Evolutionary conservation across 37 sponge, comb jelly and placozoan genomes (phyloP).

Genomic region (Corticium candelabrum): DNA sequence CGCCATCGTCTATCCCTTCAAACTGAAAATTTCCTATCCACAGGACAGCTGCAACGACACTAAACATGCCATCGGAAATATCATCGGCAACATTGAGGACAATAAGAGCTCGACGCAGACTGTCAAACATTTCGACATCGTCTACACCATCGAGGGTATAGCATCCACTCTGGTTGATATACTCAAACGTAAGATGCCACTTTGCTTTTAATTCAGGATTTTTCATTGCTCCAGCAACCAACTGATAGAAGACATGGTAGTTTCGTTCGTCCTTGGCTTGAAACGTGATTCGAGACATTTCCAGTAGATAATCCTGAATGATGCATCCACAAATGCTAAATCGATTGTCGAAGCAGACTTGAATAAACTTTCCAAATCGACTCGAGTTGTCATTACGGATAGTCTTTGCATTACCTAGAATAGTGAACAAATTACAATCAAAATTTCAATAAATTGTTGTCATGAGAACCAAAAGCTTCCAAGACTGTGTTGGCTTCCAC

Average conservation of each 20-base stretch:
- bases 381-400: slow-evolving; percentile 88
- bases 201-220: slow-evolving; percentile 45
- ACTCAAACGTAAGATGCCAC: slow-evolving; percentile 51
- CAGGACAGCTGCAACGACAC: slow-evolving; percentile 66
- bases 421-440: background rate
- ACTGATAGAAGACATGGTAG: slow-evolving; percentile 91
- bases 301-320: slow-evolving; percentile 88
- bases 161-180: slow-evolving; percentile 89
- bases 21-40: slow-evolving; percentile 86
- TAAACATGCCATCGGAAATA: slow-evolving; percentile 52
- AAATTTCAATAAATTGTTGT: background rate
- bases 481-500: slow-evolving; percentile 85
- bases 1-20: slow-evolving; percentile 51
- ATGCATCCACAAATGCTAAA: slow-evolving; percentile 84
- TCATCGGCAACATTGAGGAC: slow-evolving; percentile 62
- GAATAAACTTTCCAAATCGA: slow-evolving; percentile 93
- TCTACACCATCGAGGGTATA: slow-evolving; percentile 62
- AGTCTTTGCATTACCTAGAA: slow-evolving; percentile 86
- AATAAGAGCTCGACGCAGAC: slow-evolving; percentile 61
- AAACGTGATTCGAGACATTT: slow-evolving; percentile 76
- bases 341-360: slow-evolving; percentile 82
- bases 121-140: slow-evolving; percentile 67
- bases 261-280: slow-evolving; percentile 78
- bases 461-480: slow-evolving; percentile 82
- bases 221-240: slow-evolving; percentile 59